Evolutionary conservation across 1,140 invertebrate species (phyloP).

Genomic region (Platyscapa corneri): DNA sequence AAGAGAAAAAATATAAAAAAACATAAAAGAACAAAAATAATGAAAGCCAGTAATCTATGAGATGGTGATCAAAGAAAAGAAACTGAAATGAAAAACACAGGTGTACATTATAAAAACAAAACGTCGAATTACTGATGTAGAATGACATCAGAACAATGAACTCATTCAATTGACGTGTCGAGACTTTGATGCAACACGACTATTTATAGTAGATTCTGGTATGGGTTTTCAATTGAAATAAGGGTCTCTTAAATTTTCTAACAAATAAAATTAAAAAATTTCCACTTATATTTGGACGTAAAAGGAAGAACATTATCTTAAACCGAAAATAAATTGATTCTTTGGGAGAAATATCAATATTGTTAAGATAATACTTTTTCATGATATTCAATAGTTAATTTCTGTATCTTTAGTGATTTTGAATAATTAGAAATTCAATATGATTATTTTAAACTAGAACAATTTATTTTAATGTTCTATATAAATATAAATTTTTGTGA

Average conservation of each 20-base stretch:
- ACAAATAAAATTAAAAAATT: neutral
- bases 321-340: too few species aligned
- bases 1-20: neutral
- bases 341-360: too few species aligned
- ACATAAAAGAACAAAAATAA: neutral
- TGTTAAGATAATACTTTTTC: too few species aligned
- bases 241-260: neutral
- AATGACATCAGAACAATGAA: neutral
- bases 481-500: too few species aligned
- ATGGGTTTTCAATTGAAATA: neutral
- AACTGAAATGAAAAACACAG: slow-evolving; percentile 2
- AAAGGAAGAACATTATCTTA: too few species aligned
- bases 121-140: neutral
- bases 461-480: too few species aligned
- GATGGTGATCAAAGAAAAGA: neutral
- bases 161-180: neutral
- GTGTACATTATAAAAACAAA: neutral
- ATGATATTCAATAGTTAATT: too few species aligned
- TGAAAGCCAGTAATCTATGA: neutral
- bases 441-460: too few species aligned
- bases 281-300: too few species aligned
- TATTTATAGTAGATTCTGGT: neutral
- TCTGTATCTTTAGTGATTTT: too few species aligned
- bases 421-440: too few species aligned
- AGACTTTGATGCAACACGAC: neutral